Evolutionary conservation across 2,113 vertebrate species (phyloP), one percentile per base, ranked within the genome.

Genomic region (Silurus asotus): DNA sequence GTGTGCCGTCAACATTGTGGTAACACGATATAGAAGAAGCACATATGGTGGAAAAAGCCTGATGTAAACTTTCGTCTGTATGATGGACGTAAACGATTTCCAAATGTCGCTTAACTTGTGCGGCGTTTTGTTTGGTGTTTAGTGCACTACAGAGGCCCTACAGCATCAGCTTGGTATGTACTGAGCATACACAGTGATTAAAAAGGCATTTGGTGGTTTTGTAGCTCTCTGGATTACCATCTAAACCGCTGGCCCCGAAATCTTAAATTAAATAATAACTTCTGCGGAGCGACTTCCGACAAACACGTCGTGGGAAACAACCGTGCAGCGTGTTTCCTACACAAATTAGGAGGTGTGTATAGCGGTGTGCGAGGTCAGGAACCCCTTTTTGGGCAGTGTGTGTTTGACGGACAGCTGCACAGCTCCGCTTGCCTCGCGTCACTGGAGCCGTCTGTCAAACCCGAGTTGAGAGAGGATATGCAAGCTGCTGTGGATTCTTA

Each of bases 401-500:
- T 53, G 64, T 74, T 51, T 77, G 81, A 78, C 62, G 28, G 80
- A 82, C 70, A 82, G 61, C 53, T 19, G 23, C 84, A 56, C 28
- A 51, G 56, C 80, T 56, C 15, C 69, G 61, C 81, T 82, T 49
- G 62, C 51, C 64, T 67, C 48, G 80, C 72, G 58, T 86, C 87
- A 55, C 72, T 77, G 78, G 55, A 76, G 84, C 84, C 55, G 70
- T 80, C 86, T 62, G 64, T 84, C 83, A 25, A 74, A 4, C 7
- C n/a, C 45, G 13, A 83, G 74, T 28, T 19, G 61, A 48, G 78
- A 86, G 51, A 77, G 23, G 79, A 76, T 45, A 62, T 15, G 15
- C 83, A 13, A 83, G 53, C 81, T 14, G 65, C n/a, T 28, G 55
- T 20, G 51, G 65, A 69, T 56, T 11, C 58, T 37, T 23, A 20